Evolutionary conservation across 2,113 vertebrate species (phyloP).

Genomic region (Rostratula benghalensis): DNA sequence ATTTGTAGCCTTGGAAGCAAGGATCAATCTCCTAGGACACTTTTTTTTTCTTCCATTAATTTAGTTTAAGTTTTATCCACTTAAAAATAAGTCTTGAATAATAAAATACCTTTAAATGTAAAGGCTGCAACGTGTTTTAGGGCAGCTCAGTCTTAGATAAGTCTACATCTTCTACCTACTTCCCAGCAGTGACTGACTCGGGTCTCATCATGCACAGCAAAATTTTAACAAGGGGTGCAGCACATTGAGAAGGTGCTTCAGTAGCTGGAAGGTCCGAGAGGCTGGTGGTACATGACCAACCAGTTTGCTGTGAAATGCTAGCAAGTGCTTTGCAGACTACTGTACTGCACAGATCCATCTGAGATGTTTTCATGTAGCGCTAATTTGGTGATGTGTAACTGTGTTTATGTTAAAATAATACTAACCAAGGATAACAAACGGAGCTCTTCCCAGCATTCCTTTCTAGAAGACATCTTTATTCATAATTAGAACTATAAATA

Average conservation of each 20-base stretch:
- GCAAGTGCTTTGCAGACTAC: not conserved
- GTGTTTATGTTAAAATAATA: constrained; percentile 37
- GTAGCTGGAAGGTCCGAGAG: not conserved
- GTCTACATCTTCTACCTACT: not conserved
- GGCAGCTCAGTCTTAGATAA: not conserved
- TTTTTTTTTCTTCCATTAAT: not conserved
- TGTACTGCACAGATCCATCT: not conserved
- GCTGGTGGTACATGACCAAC: not conserved
- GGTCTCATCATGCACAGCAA: not conserved
- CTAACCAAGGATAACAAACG: constrained; percentile 17
- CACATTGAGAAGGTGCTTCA: not conserved
- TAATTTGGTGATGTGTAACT: not conserved
- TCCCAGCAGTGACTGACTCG: not conserved
- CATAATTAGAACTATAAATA: constrained; percentile 55
- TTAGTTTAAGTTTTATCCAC: not conserved
- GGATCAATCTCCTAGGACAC: not conserved
- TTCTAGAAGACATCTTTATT: constrained; percentile 11
- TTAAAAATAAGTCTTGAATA: not conserved
- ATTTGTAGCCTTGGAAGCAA: not conserved
- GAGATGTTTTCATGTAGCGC: not conserved
- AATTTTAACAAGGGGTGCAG: not conserved
- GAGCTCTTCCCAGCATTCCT: constrained; percentile 1
- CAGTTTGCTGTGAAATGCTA: not conserved
- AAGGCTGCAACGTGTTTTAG: not conserved
- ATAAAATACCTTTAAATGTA: not conserved